Base-by-base conservation (phyloP, 2,888 invertebrate genomes). In the Lepidochitona cinerea region DNA sequence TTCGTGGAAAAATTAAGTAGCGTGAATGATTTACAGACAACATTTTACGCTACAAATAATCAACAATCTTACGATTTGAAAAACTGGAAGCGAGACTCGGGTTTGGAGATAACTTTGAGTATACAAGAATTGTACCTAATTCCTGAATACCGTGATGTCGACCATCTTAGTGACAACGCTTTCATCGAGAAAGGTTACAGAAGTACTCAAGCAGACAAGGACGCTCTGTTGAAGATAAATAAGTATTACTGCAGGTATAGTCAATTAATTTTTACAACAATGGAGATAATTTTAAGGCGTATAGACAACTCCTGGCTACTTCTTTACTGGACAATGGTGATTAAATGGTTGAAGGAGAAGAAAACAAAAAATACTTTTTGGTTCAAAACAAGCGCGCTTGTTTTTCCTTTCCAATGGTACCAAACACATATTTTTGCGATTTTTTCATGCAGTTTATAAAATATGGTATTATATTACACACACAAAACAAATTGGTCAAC, bases 81-180 rank as follows among this genome's bases (percentile, higher is more conserved):
- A 29, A 36, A 35, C 35, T 89, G 87, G 84, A 76, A 83, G 41
- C 80, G 89, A 26, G 84, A 84, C 18, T 87, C 89, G 7, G 88
- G 89, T 5, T 78, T 89, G 29, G 81, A 86, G 77, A 84, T 90
- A 29, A 85, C 86, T 68, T 81, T 89, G 72, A 85, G 85, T 37
- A 83, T 89, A 4, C 79, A 84, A 7, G 84, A 86, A 12, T 82
- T 88, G 4, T 86, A 83, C 78, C 79, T 89, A 64, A 83, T 90
- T 36, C 89, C 89, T 2, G 85, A 87, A 71, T 90, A 88, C 75
- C 84, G 83, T 33, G 90, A 90, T 73, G 75, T 88, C 12, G 83
- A 85, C 41, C 85, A 86, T 32, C 76, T 80, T 2, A 86, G 87
- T 72, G 89, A 90, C 73, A 83, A 83, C 52, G 70, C 75, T 35